Conservation (phyloP, 2,888 invertebrate genomes). For the Tipula vernalis region DNA sequence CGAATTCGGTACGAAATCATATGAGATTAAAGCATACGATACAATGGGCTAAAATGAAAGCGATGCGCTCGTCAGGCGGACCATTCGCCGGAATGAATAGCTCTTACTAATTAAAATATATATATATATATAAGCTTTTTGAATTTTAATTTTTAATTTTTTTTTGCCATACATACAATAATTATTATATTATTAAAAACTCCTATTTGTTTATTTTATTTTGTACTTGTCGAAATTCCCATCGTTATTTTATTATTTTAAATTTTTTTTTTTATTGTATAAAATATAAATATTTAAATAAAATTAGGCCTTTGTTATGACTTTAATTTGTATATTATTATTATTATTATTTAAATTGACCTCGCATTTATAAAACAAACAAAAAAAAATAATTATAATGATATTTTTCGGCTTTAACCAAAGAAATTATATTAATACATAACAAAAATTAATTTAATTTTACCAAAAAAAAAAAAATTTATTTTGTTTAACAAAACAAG, state of each 20-base stretch:
- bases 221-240: neutral
- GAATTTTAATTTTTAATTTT: neutral
- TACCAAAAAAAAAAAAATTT: neutral
- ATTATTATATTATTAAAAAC: neutral
- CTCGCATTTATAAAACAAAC: slow-evolving; percentile 7
- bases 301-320: neutral
- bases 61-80: slow-evolving; percentile 38
- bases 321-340: neutral
- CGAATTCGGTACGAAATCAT: slow-evolving; percentile 77
- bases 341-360: neutral
- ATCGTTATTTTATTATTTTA: neutral
- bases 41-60: slow-evolving; percentile 77
- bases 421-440: neutral
- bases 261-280: neutral
- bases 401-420: slow-evolving; percentile 7
- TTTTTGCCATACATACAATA: neutral
- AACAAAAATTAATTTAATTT: neutral
- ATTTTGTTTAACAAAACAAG: neutral
- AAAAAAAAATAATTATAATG: neutral
- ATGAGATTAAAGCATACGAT: slow-evolving; percentile 72
- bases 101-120: slow-evolving; percentile 28
- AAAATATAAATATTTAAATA: neutral
- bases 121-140: slow-evolving; percentile 27
- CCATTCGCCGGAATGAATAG: slow-evolving; percentile 30
- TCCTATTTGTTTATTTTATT: neutral